Evolutionary conservation across 2,113 vertebrate genomes (phyloP).

Genomic region (Lanius collurio): DNA sequence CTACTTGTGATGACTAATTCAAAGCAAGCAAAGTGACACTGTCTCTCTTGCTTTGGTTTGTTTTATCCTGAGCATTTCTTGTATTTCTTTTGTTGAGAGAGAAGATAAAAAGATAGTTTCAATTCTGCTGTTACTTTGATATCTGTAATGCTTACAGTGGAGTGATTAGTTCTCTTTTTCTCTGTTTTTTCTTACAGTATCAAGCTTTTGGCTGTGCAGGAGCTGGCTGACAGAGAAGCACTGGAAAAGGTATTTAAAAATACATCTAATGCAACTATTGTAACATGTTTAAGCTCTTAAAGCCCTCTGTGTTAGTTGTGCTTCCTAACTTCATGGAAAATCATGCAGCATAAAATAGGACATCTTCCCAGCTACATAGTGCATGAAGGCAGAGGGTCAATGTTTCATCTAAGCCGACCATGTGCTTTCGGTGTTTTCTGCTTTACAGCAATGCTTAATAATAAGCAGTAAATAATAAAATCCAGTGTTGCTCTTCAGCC

Average conservation of each 20-base stretch:
- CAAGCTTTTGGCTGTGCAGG: slow-evolving; percentile 95
- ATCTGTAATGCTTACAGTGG: background rate
- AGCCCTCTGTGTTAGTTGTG: background rate
- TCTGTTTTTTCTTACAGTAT: slow-evolving; percentile 80
- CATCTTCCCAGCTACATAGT: background rate
- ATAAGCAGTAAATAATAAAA: background rate
- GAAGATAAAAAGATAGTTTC: background rate
- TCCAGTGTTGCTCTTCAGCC: background rate
- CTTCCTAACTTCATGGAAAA: background rate
- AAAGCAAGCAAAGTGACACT: background rate
- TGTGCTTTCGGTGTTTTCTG: background rate
- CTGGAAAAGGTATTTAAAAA: slow-evolving; percentile 88
- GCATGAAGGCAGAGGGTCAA: fast-evolving
- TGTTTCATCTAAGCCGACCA: background rate
- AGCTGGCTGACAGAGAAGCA: slow-evolving; percentile 88
- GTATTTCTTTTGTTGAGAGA: background rate
- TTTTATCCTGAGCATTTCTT: background rate
- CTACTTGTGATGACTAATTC: background rate
- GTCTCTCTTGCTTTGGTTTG: background rate
- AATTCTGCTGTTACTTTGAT: background rate
- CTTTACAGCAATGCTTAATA: background rate
- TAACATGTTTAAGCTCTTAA: background rate
- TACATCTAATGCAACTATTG: background rate
- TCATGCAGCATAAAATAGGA: background rate
- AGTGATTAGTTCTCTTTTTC: slow-evolving; percentile 6